Evolutionary conservation across 2,888 invertebrate genomes (phyloP).

Genomic region (Diogma glabrata): DNA sequence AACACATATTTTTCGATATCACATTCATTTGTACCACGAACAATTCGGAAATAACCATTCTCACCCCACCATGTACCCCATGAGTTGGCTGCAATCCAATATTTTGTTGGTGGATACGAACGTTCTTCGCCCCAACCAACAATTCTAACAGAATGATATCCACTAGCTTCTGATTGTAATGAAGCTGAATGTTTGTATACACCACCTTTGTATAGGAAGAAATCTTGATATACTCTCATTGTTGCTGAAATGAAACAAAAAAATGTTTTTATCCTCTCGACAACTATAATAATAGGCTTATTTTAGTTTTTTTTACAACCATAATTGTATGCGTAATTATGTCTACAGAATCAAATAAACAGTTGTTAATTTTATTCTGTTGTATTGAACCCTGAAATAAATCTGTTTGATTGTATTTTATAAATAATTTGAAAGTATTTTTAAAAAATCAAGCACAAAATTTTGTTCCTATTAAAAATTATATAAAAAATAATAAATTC

Average conservation of each 20-base stretch:
- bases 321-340: no score
- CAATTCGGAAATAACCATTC: constrained; percentile 77
- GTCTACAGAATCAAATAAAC: no score
- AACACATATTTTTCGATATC: constrained; percentile 84
- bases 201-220: constrained; percentile 80
- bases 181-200: constrained; percentile 59
- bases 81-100: constrained; percentile 87
- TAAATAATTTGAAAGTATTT: no score
- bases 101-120: constrained; percentile 50
- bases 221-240: constrained; percentile 82
- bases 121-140: constrained; percentile 84
- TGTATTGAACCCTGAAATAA: no score
- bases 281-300: no score
- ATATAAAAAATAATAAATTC: no score
- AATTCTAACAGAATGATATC: constrained; percentile 83
- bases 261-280: no score
- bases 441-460: no score
- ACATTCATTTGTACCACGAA: constrained; percentile 74
- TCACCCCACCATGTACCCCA: constrained; percentile 93
- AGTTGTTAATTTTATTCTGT: no score
- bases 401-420: no score
- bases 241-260: constrained; percentile 48
- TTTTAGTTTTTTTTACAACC: no score
- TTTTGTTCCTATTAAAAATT: no score
- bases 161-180: constrained; percentile 45